Evolutionary conservation across 2,797 vertebrate species (phyloP), one percentile per base, ranked within the genome.

Genomic region (Clarias pachynema): DNA sequence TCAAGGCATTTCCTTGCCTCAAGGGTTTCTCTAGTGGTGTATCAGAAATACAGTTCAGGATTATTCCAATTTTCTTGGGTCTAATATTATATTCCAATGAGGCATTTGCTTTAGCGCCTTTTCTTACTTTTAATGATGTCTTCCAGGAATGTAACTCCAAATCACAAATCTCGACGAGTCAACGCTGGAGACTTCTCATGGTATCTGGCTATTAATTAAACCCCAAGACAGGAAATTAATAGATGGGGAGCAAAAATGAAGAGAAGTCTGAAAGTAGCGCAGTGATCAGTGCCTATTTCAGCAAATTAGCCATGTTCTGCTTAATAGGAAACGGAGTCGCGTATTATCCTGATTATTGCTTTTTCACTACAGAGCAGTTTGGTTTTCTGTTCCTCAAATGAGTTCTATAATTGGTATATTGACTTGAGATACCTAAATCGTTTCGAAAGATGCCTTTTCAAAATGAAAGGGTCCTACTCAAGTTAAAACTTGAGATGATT

Each of bases 211-310:
- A 37, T 68, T 85, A 74, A 85, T 75, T 81, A 65, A 24, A 81
- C 65, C 22, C 34, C 84, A 74, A 85, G 84, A 74, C 84, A 85
- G 79, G 44, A 40, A 66, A 73, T 40, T 66, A 31, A 85, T 72
- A 40, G 57, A 80, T 62, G 34, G 34, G 10, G 56, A 34, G 24
- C 63, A 24, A 44, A 70, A 80, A 70, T 49, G 77, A 63, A 31
- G 26, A 72, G 20, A 34, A 14, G 63, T 29, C 49, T 59, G 65
- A 57, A 37, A 40, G 72, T 44, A 70, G 37, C 44, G 60, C 6
- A 29, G 4, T 15, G 10, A 18, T 73, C 69, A 81, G 70, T 70
- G 4, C 31, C 53, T 63, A 49, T 56, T 73, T 79, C 14, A 79
- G 8, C 18, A 81, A 44, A 56, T 85, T 60, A 85, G 57, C 22